phyloP scores from a whole-genome alignment of 2,797 vertebrate species.

The Gallinago solitaria region DNA sequence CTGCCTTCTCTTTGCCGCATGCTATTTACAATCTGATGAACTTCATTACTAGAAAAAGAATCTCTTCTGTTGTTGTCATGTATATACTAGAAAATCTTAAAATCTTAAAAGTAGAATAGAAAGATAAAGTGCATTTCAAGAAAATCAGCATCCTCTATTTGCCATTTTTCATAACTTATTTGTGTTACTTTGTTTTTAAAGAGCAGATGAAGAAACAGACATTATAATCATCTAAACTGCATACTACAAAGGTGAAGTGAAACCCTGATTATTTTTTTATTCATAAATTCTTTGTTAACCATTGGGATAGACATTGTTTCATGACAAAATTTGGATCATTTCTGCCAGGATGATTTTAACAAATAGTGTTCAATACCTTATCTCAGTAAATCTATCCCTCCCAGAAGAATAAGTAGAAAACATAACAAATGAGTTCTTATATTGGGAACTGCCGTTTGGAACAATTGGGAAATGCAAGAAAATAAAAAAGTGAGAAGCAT shows the following conservation, averaged over 20 bases:
- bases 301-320: neutral
- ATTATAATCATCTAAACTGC: neutral
- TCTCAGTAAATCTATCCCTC: neutral
- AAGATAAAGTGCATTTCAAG: neutral
- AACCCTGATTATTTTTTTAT: neutral
- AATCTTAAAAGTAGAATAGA: neutral
- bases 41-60: neutral
- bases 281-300: neutral
- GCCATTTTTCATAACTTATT: neutral
- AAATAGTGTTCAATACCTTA: neutral
- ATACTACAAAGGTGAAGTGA: neutral
- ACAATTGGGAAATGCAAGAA: neutral
- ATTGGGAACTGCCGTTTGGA: neutral
- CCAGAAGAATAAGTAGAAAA: neutral
- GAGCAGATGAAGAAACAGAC: neutral
- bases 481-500: neutral
- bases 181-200: neutral
- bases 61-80: neutral
- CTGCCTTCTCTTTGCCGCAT: neutral
- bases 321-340: neutral
- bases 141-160: neutral
- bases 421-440: neutral
- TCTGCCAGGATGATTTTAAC: neutral
- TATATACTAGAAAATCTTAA: neutral
- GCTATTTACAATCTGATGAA: neutral